Conservation (phyloP, 2,113 vertebrate genomes). For the Syngnathus scovelli region DNA sequence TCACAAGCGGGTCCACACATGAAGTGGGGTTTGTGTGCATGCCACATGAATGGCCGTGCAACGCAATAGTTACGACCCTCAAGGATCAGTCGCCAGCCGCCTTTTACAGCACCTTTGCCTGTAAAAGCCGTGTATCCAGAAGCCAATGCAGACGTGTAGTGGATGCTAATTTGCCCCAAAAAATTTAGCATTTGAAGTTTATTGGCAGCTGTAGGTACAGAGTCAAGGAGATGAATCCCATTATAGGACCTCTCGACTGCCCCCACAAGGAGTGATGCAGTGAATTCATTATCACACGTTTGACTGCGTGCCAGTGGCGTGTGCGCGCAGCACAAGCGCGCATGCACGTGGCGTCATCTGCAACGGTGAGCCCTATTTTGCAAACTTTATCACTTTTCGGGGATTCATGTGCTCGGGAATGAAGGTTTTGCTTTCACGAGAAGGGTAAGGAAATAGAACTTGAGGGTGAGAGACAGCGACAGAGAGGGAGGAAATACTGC, state of each 20-base stretch:
- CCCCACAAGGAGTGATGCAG: constrained; percentile 79
- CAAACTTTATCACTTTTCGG: constrained; percentile 59
- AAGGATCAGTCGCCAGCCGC: not conserved
- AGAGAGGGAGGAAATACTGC: constrained; percentile 62
- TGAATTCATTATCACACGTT: constrained; percentile 61
- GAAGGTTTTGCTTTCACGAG: constrained; percentile 15
- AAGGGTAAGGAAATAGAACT: constrained; percentile 21
- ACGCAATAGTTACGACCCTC: not conserved
- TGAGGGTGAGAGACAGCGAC: constrained; percentile 40
- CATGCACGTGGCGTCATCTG: constrained; percentile 23
- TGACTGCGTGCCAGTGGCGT: constrained; percentile 19
- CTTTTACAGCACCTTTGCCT: not conserved
- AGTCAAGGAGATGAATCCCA: constrained; percentile 67
- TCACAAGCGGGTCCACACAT: constrained; percentile 1
- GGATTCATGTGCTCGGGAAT: constrained; percentile 7
- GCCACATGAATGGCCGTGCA: not conserved
- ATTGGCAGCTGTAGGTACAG: constrained; percentile 64
- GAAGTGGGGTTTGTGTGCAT: not conserved
- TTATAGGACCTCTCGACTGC: constrained; percentile 73
- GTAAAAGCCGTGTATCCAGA: not conserved
- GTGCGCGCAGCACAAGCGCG: not conserved
- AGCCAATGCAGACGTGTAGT: constrained; percentile 13
- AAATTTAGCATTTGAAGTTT: constrained; percentile 75
- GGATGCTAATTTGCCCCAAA: constrained; percentile 24
- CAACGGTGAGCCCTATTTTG: constrained; percentile 21